Evolutionary conservation across 1,140 invertebrate species (phyloP), one percentile per base, ranked within the genome.

Genomic region (Lasioglossum baleicum): DNA sequence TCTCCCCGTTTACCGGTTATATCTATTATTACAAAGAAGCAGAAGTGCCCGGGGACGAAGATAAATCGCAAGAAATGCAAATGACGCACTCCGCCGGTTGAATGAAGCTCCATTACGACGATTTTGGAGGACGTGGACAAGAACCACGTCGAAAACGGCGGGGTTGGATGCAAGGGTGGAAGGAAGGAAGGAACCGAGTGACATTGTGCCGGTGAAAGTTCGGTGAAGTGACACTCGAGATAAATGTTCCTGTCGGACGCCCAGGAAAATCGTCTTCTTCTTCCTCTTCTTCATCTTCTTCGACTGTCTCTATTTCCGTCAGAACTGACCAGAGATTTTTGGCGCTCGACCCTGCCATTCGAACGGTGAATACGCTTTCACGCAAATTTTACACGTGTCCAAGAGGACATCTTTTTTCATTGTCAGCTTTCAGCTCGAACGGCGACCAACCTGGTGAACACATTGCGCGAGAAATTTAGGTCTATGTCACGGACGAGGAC

Each of bases 201-300:
- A 90, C 86, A 84, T 82, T 82, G 81, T 83, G 75, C 70, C 80
- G 77, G 87, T 85, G 86, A 90, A 90, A 90, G 89, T 90, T 87
- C 75, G 66, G 42, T 79, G 61, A 80, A 87, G 84, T 89, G 89
- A 88, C 89, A 88, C 84, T 87, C 82, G 86, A 90, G 90, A 90
- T 90, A 90, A 90, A 90, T 90, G 88, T 88, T 69, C 83, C 83
- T 5, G 35, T 35, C 35, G 35, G 35, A 35, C 35, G 35, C 22
- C n/a, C 22, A 13, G 42, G 42, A 61, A 56, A 58, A n/a, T 56
- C 56, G 60, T 73, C 35, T 69, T 7, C 44, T 8, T 1, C 44
- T 73, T 48, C 60, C 56, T 22, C 17, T 58, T 42, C 48, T 20
- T 31, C 35, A 17, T n/a, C 20, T 7, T 70, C 56, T 2, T 73